phyloP scores from a whole-genome alignment of 2,113 vertebrate genomes.

The Cyprinodon tularosa region DNA sequence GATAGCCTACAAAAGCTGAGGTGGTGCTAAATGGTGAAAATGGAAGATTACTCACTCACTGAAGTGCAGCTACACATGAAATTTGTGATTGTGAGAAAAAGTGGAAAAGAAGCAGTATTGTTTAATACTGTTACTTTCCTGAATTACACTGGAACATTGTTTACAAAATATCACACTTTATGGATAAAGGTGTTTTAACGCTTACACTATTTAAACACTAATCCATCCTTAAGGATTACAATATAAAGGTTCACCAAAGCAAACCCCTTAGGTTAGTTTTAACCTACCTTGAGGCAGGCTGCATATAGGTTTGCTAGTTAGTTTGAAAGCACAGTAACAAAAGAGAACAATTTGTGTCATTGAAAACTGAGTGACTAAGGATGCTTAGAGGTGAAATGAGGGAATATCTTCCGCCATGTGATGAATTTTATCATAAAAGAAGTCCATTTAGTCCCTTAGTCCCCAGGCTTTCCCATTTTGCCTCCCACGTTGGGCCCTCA shows the following conservation, averaged over 20 bases:
- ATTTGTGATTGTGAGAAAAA: too few species aligned
- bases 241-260: background rate
- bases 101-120: background rate
- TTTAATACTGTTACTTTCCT: background rate
- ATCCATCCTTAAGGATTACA: background rate
- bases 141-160: background rate
- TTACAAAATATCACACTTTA: background rate
- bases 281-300: background rate
- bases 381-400: slow-evolving; percentile 32
- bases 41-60: too few species aligned
- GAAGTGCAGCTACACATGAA: too few species aligned
- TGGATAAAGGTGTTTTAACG: background rate
- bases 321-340: slow-evolving; percentile 6
- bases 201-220: background rate
- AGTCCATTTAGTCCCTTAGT: slow-evolving; percentile 24
- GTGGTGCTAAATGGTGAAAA: too few species aligned
- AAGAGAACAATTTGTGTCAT: slow-evolving; percentile 8
- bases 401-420: slow-evolving; percentile 10
- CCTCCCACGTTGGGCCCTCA: slow-evolving; percentile 45
- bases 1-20: too few species aligned
- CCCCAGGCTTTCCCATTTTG: slow-evolving; percentile 53
- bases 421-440: slow-evolving; percentile 15
- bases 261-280: background rate
- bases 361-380: slow-evolving; percentile 22
- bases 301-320: background rate